These are phyloP conservation scores for Indri indri DNA, from an alignment of 2,113 vertebrate genomes.

Conservation along the genomic window DNA sequence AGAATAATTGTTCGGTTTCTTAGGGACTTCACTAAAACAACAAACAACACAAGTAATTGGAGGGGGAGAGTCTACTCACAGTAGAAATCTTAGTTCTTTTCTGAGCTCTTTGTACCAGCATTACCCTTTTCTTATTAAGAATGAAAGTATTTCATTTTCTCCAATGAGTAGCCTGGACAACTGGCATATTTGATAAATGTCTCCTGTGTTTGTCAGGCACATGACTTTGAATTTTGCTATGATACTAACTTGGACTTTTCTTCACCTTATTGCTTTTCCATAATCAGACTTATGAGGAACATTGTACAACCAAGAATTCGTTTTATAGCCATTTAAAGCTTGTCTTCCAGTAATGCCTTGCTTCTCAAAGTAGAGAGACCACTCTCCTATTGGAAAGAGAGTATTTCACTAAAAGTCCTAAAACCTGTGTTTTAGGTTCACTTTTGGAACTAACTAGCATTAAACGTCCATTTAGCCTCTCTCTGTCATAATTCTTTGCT, in stretches of 20 bases:
- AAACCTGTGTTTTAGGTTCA: constrained; percentile 12
- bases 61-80: background rate
- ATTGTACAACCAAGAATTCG: background rate
- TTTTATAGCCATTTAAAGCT: background rate
- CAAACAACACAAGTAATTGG: background rate
- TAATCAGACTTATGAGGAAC: background rate
- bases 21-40: constrained; percentile 32
- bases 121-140: background rate
- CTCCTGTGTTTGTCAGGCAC: background rate
- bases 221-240: constrained; percentile 17
- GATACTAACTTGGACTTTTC: background rate
- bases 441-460: background rate
- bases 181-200: background rate
- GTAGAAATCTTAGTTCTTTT: constrained; percentile 10
- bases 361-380: constrained; percentile 7
- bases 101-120: background rate
- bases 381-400: background rate
- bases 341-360: background rate
- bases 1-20: background rate
- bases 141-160: background rate
- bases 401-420: background rate
- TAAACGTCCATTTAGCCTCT: background rate
- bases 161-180: background rate
- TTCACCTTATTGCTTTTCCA: constrained; percentile 2
- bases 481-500: background rate